phyloP scores from a whole-genome alignment of 1,140 invertebrate genomes.

The Acromyrmex echinatior region DNA sequence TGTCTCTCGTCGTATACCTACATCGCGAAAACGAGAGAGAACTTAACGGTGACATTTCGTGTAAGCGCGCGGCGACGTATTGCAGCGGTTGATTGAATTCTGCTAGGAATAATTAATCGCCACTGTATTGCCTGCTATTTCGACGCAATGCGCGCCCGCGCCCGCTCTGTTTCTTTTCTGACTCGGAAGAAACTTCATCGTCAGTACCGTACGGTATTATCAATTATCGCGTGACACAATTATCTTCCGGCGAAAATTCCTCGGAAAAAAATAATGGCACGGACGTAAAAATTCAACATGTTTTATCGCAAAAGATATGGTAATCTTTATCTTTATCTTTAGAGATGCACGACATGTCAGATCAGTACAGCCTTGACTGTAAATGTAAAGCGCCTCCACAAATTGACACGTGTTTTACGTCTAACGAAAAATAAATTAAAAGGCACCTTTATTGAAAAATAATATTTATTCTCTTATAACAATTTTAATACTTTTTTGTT shows the following conservation, averaged over 20 bases:
- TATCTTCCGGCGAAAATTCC: not conserved
- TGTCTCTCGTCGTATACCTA: constrained; percentile 29
- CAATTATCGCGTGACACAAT: constrained; percentile 10
- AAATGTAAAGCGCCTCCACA: too few species aligned
- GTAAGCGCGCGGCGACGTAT: constrained; percentile 64
- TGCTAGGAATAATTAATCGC: constrained; percentile 65
- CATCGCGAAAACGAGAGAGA: constrained; percentile 5
- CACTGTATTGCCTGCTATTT: constrained; percentile 15
- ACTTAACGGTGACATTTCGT: constrained; percentile 74
- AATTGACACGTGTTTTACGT: too few species aligned
- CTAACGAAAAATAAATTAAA: too few species aligned
- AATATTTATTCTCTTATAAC: too few species aligned
- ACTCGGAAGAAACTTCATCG: not conserved
- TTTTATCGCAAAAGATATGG: not conserved
- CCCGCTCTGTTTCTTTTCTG: too few species aligned
- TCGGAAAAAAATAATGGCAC: not conserved
- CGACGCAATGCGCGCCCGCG: not conserved
- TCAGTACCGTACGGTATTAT: not conserved
- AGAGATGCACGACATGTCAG: too few species aligned
- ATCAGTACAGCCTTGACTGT: not conserved
- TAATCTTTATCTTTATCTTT: too few species aligned
- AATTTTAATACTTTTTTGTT: too few species aligned
- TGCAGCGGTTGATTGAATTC: constrained; percentile 48
- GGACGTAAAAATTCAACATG: too few species aligned
- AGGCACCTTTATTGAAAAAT: too few species aligned